Evolutionary conservation across 2,888 invertebrate genomes (phyloP), one percentile per base, ranked within the genome.

Genomic region (Epirrhoe tristata): DNA sequence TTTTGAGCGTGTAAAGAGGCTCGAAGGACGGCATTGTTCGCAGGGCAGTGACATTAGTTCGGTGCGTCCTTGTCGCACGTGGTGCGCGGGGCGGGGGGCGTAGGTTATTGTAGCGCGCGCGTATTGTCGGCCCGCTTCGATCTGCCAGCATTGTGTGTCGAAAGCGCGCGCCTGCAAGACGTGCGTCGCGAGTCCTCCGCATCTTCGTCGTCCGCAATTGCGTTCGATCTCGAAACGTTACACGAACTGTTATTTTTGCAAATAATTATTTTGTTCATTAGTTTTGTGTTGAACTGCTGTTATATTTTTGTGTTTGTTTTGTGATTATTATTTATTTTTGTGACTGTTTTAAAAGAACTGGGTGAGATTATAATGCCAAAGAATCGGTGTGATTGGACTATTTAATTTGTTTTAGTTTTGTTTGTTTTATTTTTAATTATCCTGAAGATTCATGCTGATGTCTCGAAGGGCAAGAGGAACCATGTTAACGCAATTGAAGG

Each of bases 11-110:
- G 77, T 67, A 76, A 77, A 73, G 77, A 79, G 79, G 81, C 77
- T 78, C 77, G 84, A 85, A 89, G 87, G 88, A 87, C 80, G 88
- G 89, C 90, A 93, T 93, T 93, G 93, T 93, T 91, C 78, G 81
- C 86, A 91, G 93, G 92, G 91, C 93, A 93, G 90, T 93, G 93
- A 93, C 93, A 93, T 91, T 89, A 87, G 90, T 81, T 90, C 87
- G 88, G 89, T 90, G 91, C 90, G 91, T 93, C 93, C 92, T 88
- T 93, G 90, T 93, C 93, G 87, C 90, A 83, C 90, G 86, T 84
- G 86, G 77, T 72, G 84, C 76, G 86, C 79, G 83, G 85, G 83
- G 90, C 85, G 91, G 87, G 86, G 87, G 88, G 91, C 85, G 89
- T 87, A 83, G 87, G 88, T 88, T 88, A 92, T 93, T 93, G 93